Evolutionary conservation across 1,140 invertebrate genomes (phyloP).

Genomic region (Episyrphus balteatus): DNA sequence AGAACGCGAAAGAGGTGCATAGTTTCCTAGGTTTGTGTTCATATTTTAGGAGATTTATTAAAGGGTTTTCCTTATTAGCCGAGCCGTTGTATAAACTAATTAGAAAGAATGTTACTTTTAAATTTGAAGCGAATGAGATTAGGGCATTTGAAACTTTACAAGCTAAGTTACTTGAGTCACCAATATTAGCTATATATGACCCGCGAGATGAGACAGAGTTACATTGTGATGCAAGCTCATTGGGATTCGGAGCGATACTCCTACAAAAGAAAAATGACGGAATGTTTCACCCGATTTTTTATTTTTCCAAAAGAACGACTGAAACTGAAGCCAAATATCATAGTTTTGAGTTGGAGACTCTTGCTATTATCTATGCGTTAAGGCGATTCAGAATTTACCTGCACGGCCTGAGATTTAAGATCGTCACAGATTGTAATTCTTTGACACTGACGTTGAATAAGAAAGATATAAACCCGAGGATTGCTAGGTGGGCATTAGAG

Average conservation of each 20-base stretch:
- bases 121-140: conserved; percentile 1
- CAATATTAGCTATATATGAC: conserved; percentile 17
- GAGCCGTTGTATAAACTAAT: conserved; percentile 12
- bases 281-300: conserved; percentile 24
- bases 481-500: conserved; percentile 26
- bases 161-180: conserved; percentile 5
- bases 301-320: conserved; percentile 26
- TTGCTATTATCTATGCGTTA: conserved; percentile 20
- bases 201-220: conserved; percentile 17
- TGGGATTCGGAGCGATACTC: conserved; percentile 18
- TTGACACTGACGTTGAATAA: conserved; percentile 32
- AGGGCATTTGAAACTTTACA: conserved; percentile 8
- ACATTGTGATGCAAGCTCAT: conserved; percentile 25
- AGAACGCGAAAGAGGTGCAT: conserved; percentile 9
- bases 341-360: conserved; percentile 28
- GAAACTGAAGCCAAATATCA: conserved; percentile 22
- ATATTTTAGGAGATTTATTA: conserved; percentile 16
- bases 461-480: conserved; percentile 25
- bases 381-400: conserved; percentile 36
- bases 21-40: conserved; percentile 13
- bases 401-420: conserved; percentile 36
- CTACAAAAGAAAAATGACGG: conserved; percentile 12
- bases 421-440: too few relatives aligned
- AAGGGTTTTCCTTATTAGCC: conserved; percentile 14
- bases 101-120: conserved; percentile 9